A percentile compares a stretch with the other conserved stretches of the same genome.
These are phyloP conservation scores for Vireo altiloquus DNA, from an alignment of 2,113 vertebrate species.

Conservation along the genomic window DNA sequence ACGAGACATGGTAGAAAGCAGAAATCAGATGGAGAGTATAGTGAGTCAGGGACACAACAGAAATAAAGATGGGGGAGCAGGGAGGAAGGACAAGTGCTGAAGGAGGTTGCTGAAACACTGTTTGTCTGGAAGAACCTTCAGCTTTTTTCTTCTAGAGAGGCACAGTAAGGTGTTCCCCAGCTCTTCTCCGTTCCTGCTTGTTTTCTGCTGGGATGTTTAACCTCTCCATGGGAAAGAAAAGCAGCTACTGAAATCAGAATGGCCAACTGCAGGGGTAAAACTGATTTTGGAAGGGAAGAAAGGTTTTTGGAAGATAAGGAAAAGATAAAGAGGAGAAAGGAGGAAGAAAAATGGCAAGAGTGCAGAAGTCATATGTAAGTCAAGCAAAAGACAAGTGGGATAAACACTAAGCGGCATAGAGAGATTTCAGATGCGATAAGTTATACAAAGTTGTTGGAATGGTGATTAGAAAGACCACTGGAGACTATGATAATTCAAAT, in stretches of 20 bases:
- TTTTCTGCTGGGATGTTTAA: neutral
- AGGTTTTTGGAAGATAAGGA: neutral
- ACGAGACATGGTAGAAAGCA: neutral
- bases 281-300: neutral
- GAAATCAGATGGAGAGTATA: neutral
- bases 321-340: neutral
- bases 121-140: neutral
- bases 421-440: neutral
- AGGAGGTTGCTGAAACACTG: neutral
- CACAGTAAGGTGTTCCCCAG: neutral
- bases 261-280: neutral
- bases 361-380: neutral
- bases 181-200: neutral
- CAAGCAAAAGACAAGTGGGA: neutral
- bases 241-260: neutral
- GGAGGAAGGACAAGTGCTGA: neutral
- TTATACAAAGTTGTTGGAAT: neutral
- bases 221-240: neutral
- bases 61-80: neutral
- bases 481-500: neutral
- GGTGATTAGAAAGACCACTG: neutral
- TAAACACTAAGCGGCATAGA: neutral
- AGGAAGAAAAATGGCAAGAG: neutral
- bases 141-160: neutral
- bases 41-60: rapidly evolving